phyloP scores from a whole-genome alignment of 2,797 vertebrate genomes.

The Eremophila alpestris region DNA sequence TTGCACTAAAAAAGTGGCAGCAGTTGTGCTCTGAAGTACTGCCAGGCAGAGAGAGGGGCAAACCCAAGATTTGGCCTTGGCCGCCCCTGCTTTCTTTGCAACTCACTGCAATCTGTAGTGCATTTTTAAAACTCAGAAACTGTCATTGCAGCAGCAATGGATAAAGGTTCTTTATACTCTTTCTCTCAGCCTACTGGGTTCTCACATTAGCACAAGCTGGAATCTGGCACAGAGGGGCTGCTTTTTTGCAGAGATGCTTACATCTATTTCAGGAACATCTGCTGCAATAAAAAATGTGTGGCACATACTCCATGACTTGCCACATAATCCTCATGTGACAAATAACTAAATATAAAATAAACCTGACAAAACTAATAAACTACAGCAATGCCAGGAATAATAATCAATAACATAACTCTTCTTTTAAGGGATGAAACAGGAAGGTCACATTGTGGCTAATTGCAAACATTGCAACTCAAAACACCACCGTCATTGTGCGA shows the following conservation, averaged over 20 bases:
- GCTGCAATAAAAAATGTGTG: constrained; percentile 55
- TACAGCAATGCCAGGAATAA: constrained; percentile 1
- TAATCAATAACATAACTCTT: constrained; percentile 39
- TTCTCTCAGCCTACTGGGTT: constrained; percentile 43
- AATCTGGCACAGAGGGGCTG: constrained; percentile 51
- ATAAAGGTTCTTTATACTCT: constrained; percentile 47
- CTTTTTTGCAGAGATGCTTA: constrained; percentile 55
- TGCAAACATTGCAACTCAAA: constrained; percentile 39
- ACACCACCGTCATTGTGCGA: constrained; percentile 6
- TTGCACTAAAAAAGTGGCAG: background rate
- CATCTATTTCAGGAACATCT: constrained; percentile 63
- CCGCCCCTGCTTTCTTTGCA: background rate
- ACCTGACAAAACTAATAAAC: constrained; percentile 55
- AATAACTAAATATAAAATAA: constrained; percentile 61
- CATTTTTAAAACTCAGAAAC: background rate
- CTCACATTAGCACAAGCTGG: constrained; percentile 42
- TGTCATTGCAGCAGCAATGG: background rate
- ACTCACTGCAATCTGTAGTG: background rate
- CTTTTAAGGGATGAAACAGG: constrained; percentile 12
- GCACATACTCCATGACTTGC: constrained; percentile 39
- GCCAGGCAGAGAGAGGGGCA: background rate
- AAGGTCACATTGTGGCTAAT: constrained; percentile 49
- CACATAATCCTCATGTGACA: constrained; percentile 54
- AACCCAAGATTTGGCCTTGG: background rate
- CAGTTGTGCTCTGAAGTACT: background rate